Evolutionary conservation across 2,797 vertebrate genomes (phyloP), one percentile per base, ranked within the genome.

Genomic region (Sebastes oblongus): DNA sequence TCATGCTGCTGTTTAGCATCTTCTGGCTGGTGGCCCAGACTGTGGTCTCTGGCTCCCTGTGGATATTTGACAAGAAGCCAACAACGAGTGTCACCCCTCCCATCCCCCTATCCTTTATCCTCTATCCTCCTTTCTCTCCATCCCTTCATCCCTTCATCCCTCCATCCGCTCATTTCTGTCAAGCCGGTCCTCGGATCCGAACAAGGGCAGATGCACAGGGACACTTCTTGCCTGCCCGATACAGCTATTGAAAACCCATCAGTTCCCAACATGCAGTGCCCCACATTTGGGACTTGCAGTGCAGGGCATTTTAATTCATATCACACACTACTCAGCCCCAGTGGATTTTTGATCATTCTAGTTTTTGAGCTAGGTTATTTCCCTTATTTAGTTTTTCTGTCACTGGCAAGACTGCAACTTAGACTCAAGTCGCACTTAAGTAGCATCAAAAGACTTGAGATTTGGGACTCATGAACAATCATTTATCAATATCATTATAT

Each of bases 31-130:
- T 75, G 70, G 84, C 80, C 85, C 75, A 88, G 80, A 74, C 72
- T 79, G 59, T 42, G 66, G 72, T 82, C 54, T 87, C 59, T 79
- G 72, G 66, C 64, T 87, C 86, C 77, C 81, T 74, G 80, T 78
- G 78, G 88, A 83, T 87, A 80, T 88, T 82, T 88, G 82, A 91
- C 77, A 86, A 78, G 39, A 85, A 74, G 72, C 84, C 81, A 92
- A 72, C 69, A 69, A 69, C 18, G 22, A 55, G 58, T 77, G 75
- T 80, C 78, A 42, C 34, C 74, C 58, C 66, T 1, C 30, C 8
- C 10, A 61, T 39, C 74, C 55, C 68, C 42, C 60, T 24, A 22
- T 77, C 75, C 52, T 86, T 64, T 79, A 83, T 82, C 30, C 61
- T 83, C 64, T 79, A 83, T 82, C 30, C 61, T 83, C 64, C 81